Evolutionary conservation across 1,140 invertebrate genomes (phyloP).

Genomic region (Bombus sibiricus): DNA sequence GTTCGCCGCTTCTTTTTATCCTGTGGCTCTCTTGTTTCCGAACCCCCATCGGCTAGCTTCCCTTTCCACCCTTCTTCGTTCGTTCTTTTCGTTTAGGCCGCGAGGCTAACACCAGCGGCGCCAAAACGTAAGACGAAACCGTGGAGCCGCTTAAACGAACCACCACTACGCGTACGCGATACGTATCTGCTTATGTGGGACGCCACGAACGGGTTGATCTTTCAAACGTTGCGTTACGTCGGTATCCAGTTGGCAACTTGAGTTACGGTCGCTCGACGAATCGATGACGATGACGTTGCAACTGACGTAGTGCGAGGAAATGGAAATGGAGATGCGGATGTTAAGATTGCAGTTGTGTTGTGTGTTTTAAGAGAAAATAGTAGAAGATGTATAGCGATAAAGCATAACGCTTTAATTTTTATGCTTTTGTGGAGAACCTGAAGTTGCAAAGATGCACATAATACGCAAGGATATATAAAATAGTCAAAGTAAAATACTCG

Average conservation of each 20-base stretch:
- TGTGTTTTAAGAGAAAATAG: background rate
- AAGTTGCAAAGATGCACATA: no score
- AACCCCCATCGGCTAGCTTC: constrained; percentile 39
- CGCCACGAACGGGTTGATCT: constrained; percentile 46
- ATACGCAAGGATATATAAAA: no score
- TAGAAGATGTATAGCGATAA: background rate
- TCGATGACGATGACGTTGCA: background rate
- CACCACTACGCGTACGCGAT: background rate
- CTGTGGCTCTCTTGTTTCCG: constrained; percentile 55
- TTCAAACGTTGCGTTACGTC: constrained; percentile 29
- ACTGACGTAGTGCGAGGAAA: background rate
- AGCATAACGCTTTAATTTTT: background rate
- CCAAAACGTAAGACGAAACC: constrained; percentile 49
- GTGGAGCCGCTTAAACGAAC: constrained; percentile 10
- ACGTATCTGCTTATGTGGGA: constrained; percentile 28
- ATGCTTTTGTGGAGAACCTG: no score
- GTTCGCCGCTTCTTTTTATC: constrained; percentile 29
- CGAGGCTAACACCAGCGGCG: constrained; percentile 17
- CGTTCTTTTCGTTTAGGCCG: background rate
- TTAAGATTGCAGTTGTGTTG: background rate
- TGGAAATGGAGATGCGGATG: background rate
- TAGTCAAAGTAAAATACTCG: no score
- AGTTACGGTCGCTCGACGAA: constrained; percentile 32
- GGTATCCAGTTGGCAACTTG: constrained; percentile 36
- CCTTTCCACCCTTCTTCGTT: constrained; percentile 30